Evolutionary conservation across 2,113 vertebrate species (phyloP), one percentile per base, ranked within the genome.

Genomic region (Oophaga pumilio): DNA sequence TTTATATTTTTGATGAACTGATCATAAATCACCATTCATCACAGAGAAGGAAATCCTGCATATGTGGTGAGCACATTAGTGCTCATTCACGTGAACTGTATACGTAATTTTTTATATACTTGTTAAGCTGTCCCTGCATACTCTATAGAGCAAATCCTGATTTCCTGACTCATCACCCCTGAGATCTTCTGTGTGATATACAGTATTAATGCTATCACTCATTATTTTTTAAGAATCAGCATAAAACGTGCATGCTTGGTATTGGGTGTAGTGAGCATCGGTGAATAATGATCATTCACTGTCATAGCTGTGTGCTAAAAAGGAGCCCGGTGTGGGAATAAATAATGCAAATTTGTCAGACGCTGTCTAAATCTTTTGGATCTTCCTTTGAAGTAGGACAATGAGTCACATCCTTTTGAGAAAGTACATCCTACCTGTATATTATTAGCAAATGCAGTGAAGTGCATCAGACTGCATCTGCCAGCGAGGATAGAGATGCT

Each of bases 401-500:
- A 77, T 83, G 90, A 90, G 89, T 93, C 26, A 4, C 90, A 87
- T 76, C 89, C 91, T 91, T 88, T 91, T 92, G 92, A 94, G 90
- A 49, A 92, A 93, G 89, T 88, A 82, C 26, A 15, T 81, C 90
- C 90, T 52, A 22, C 88, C 64, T 91, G 64, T 0, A 2, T 79
- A 87, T 91, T 90, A 93, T 92, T 93, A 92, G 85, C 89, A 90
- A 91, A 90, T n/a, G 62, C 93, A 94, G 90, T 87, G 88, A 20
- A 90, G 91, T 93, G 94, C 90, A 91, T 93, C 92, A 87, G 92
- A 87, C 90, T 92, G 92, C 89, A 73, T 90, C 92, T 94, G 92
- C 90, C 85, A 76, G n/a, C 28, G 91, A 92, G 92, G 92, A 76
- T 22, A 91, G 85, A 89, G 86, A 89, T 89, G 81, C 89, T 89